Evolutionary conservation across 2,113 vertebrate species (phyloP), one percentile per base, ranked within the genome.

Genomic region (Grantiella picta): DNA sequence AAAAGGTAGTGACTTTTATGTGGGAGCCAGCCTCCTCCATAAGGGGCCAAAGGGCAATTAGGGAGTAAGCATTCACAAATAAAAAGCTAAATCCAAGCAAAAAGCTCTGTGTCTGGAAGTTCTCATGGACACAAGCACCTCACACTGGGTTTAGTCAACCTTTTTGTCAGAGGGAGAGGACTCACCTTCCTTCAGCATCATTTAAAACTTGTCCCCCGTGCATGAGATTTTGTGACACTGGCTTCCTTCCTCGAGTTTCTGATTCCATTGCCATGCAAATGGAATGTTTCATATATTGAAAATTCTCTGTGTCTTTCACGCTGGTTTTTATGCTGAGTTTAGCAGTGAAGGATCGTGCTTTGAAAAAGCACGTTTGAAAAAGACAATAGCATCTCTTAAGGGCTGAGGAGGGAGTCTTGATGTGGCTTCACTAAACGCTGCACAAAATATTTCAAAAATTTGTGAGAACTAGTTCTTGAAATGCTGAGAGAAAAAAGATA

Each of bases 371-470:
- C 15, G 38, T 85, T 72, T 85, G 82, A 53, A 72, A 80, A 91
- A 84, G 64, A 92, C 93, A 96, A 90, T 93, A 87, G 89, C 65
- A 84, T 91, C 82, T 90, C 57, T 92, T 93, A 65, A 79, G 64
- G n/a, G 59, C 60, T 64, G 91, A 54, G 70, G 38, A 86, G 72
- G 53, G 57, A 95, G 54, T 76, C 83, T 88, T 89, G 77, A 75
- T 91, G 73, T 75, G 93, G 84, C 72, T 96, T 86, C 81, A 63
- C 70, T 82, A 92, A 84, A 84, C 80, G 80, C 70, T 40, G 3
- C 68, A 17, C 36, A 61, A 94, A 96, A 80, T 94, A 97, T 90
- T 92, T 82, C 36, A 94, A 86, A 86, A 83, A 92, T 97, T 92
- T 89, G 45, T 88, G 78, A 91, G 82, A 94, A 84, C 65, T 69